Evolutionary conservation across 2,888 invertebrate genomes (phyloP).

Genomic region (Fabriciana adippe): DNA sequence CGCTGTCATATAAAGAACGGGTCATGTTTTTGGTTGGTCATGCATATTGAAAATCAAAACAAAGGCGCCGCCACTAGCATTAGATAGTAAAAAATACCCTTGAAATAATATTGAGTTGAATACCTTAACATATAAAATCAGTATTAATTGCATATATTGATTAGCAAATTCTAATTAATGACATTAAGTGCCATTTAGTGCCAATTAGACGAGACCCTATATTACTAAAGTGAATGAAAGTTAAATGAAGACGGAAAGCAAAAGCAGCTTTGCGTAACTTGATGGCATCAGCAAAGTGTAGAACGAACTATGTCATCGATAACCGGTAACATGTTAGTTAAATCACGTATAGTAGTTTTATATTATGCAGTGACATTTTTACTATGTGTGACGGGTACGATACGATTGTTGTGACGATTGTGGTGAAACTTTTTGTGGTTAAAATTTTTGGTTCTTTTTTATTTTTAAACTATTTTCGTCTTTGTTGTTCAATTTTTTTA

Average conservation of each 20-base stretch:
- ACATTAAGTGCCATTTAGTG: background rate
- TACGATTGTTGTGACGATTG: constrained; percentile 6
- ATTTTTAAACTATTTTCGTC: too few relatives aligned
- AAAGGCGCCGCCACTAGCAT: too few relatives aligned
- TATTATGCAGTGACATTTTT: constrained; percentile 27
- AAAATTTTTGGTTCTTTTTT: too few relatives aligned
- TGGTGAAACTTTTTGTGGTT: background rate
- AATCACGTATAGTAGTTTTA: constrained; percentile 40
- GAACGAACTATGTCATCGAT: constrained; percentile 38
- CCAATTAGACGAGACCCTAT: background rate
- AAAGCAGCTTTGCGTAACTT: constrained; percentile 32
- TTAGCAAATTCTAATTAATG: too few relatives aligned
- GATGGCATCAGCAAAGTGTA: constrained; percentile 34
- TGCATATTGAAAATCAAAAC: too few relatives aligned
- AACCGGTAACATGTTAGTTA: constrained; percentile 39
- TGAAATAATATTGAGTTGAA: too few relatives aligned
- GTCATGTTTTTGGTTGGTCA: too few relatives aligned
- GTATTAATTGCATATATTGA: too few relatives aligned
- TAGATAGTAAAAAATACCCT: too few relatives aligned
- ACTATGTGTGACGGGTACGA: constrained; percentile 30
- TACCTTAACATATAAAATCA: too few relatives aligned
- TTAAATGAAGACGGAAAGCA: constrained; percentile 34
- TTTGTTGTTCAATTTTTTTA: too few relatives aligned
- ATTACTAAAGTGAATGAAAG: constrained; percentile 5
- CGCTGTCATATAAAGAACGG: too few relatives aligned